Evolutionary conservation across 2,888 invertebrate genomes (phyloP), one percentile per base, ranked within the genome.

Genomic region (Rutpela maculata): DNA sequence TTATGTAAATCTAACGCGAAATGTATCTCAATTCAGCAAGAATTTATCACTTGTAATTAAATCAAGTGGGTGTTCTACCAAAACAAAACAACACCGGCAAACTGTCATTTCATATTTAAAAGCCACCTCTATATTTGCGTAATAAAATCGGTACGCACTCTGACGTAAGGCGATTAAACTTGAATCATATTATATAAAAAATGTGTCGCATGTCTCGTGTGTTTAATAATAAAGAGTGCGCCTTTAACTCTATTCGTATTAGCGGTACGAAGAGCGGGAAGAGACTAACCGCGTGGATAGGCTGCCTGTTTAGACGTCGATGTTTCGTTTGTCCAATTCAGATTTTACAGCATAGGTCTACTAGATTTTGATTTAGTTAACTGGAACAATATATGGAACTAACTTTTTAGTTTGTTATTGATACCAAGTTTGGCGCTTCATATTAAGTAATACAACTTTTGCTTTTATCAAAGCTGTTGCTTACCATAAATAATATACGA

Each of bases 261-360:
- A 76, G 78, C 82, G 68, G 80, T 74, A 75, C 84, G 84, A 83
- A 82, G 83, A 82, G 82, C 83, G 82, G 81, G 80, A 83, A 82
- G 82, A 80, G 77, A 84, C 84, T 84, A 84, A 84, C 78, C 82
- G 66, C 76, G 77, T 73, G 75, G 74, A 79, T 80, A 80, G 74
- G 72, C 66, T 63, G 62, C 56, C 66, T 70, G 73, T 55, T 75
- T 74, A 71, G 62, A 67, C 67, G 57, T 50, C 78, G 76, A 76
- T 68, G 74, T 67, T 73, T 15, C 69, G 78, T 74, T 77, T 76
- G 77, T 76, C 71, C 80, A 78, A 77, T 76, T 75, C 77, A 35
- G 65, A 78, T 78, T 73, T 73, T 56, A 77, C 73, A 69, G 69
- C 65, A 60, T 72, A 35, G 72, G 70, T 75, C 77, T 74, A 67